Percentiles rank a stretch among this genome's conserved stretches.
These are phyloP conservation scores for Hippoglossus hippoglossus DNA, from an alignment of 2,797 vertebrate genomes.

Conservation along the genomic window DNA sequence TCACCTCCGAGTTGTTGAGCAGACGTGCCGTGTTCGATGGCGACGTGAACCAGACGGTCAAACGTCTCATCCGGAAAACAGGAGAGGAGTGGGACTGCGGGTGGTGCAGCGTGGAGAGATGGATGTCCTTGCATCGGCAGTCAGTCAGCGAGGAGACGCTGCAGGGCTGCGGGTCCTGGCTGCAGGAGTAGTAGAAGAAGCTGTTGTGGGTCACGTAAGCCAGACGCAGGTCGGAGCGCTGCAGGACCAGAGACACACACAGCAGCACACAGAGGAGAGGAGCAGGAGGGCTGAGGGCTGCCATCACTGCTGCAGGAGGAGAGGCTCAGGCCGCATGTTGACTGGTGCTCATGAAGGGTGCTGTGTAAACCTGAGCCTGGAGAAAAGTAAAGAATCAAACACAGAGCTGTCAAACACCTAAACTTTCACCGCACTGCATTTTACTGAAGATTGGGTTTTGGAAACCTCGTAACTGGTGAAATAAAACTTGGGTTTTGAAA, in stretches of 20 bases:
- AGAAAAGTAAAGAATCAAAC: neutral
- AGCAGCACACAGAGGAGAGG: conserved; percentile 67
- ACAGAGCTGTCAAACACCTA: no score
- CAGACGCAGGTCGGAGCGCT: conserved; percentile 67
- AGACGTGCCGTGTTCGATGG: conserved; percentile 58
- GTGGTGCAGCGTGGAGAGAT: conserved; percentile 54
- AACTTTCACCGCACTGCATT: no score
- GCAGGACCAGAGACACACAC: conserved; percentile 58
- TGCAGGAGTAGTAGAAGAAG: conserved; percentile 74
- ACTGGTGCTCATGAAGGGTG: no score
- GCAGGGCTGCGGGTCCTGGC: conserved; percentile 68
- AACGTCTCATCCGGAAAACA: conserved; percentile 55
- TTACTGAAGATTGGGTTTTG: no score
- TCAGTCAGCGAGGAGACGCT: conserved; percentile 53
- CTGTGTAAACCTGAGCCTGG: neutral
- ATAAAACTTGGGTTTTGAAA: no score
- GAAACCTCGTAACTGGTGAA: no score
- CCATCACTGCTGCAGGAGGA: conserved; percentile 58
- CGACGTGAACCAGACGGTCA: conserved; percentile 77
- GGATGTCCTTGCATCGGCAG: conserved; percentile 71
- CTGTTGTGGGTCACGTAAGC: conserved; percentile 74
- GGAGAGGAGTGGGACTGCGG: conserved; percentile 56
- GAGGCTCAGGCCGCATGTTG: no score
- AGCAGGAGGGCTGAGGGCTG: conserved; percentile 53
- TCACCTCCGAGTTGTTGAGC: conserved; percentile 77